Base-by-base conservation (phyloP, 2,888 invertebrate species). In the Cataglyphis rosenhaueri region DNA sequence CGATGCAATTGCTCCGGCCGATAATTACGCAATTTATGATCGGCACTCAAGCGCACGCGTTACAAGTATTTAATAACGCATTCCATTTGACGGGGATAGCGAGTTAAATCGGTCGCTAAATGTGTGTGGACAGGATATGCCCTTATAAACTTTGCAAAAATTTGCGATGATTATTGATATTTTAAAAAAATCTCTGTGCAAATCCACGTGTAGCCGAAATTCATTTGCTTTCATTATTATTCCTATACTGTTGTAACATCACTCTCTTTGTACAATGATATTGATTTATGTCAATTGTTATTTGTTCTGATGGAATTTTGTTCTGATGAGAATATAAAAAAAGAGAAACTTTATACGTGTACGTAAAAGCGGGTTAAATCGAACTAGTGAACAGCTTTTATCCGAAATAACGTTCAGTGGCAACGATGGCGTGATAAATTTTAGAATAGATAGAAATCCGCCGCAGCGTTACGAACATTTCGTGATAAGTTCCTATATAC, bases 1-100 rank as follows among this genome's bases (percentile, higher is more conserved):
- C 35, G 35, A 41, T 70, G 38, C 52, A 64, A 4, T 61, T 32
- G 78, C 66, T 68, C 70, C 70, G 52, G 10, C 6, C 64, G 10
- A 44, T 84, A 82, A 86, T 87, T 87, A 83, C n/a, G 62, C 71
- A 81, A 88, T 85, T 85, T 86, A 85, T 62, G 82, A 85, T 81
- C 64, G 68, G 10, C 64, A 41, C 25, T 18, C 35, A 29, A 35
- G 4, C 64, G 21, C 66, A 41, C 35, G 66, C n/a, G 66, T 65
- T 85, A 64, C 84, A 78, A 81, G 57, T 65, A 86, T 86, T 85
- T 87, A 87, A 86, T 88, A 81, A 85, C 41, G 32, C 55, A 70
- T 84, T 85, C 61, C 32, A n/a, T 73, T 62, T 35, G 29, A 18
- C 6, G 0, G 9, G 48, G 5, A 21, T 52, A 18, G 15, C 21